Evolutionary conservation across 2,797 vertebrate genomes (phyloP).

Genomic region (Manis javanica): DNA sequence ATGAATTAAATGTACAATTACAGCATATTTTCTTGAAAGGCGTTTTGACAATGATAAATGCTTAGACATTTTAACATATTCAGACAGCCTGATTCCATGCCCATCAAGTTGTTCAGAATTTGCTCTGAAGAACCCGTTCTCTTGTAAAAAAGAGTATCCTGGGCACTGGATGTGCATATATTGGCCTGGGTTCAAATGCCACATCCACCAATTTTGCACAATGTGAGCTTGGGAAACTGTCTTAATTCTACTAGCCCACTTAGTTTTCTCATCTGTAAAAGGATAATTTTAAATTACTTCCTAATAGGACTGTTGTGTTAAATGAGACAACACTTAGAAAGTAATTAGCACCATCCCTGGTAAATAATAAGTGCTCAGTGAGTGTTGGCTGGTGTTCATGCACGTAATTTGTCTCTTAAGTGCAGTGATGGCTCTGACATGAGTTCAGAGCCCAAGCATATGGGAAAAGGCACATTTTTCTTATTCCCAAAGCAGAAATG

Average conservation of each 20-base stretch:
- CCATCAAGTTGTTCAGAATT: not conserved
- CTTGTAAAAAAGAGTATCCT: not conserved
- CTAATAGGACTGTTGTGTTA: not conserved
- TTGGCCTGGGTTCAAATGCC: not conserved
- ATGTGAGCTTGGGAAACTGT: not conserved
- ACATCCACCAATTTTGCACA: not conserved
- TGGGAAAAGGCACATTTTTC: not conserved
- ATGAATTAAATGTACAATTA: slow-evolving; percentile 60
- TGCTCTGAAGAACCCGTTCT: not conserved
- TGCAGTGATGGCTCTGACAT: not conserved
- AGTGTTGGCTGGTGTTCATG: not conserved
- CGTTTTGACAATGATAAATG: slow-evolving; percentile 70
- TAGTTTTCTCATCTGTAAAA: not conserved
- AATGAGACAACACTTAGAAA: not conserved
- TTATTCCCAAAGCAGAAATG: not conserved
- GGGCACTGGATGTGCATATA: rapidly evolving
- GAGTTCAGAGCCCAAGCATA: not conserved
- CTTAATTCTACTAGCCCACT: not conserved
- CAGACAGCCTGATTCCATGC: not conserved
- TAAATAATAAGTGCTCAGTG: not conserved
- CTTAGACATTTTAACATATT: not conserved
- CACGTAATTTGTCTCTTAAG: not conserved
- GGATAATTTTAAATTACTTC: not conserved
- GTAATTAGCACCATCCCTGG: not conserved
- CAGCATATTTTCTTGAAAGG: slow-evolving; percentile 53